Evolutionary conservation across 2,113 vertebrate genomes (phyloP).

Genomic region (Silurus asotus): DNA sequence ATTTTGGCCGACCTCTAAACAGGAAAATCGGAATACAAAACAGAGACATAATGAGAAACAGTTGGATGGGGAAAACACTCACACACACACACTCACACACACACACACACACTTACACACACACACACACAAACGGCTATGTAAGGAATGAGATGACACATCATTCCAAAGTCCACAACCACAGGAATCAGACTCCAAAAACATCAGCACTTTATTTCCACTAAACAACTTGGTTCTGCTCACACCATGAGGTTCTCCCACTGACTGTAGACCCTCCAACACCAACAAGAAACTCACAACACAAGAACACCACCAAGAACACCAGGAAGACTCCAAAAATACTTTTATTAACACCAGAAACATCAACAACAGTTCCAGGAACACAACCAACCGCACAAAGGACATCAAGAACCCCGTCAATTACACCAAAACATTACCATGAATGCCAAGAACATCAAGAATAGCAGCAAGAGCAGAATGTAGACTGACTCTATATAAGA

Average conservation of each 20-base stretch:
- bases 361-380: background rate
- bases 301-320: background rate
- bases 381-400: background rate
- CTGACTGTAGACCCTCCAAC: slow-evolving; percentile 22
- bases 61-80: slow-evolving; percentile 2
- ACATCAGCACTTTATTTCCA: slow-evolving; percentile 46
- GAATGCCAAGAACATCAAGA: background rate
- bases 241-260: slow-evolving; percentile 10
- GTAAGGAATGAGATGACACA: slow-evolving; percentile 47
- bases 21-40: background rate
- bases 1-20: background rate
- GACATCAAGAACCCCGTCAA: background rate
- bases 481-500: background rate
- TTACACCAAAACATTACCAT: background rate
- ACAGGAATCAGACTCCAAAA: slow-evolving; percentile 51
- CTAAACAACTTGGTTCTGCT: slow-evolving; percentile 28
- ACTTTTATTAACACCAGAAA: background rate
- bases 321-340: too few relatives aligned
- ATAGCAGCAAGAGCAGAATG: background rate
- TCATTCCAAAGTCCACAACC: slow-evolving; percentile 47
- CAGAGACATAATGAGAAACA: slow-evolving; percentile 12
- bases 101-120: slow-evolving; percentile 2
- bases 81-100: background rate
- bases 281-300: background rate
- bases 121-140: slow-evolving; percentile 35